These are phyloP conservation scores for Macaria liturata DNA, from an alignment of 2,888 invertebrate genomes.

Conservation along the genomic window DNA sequence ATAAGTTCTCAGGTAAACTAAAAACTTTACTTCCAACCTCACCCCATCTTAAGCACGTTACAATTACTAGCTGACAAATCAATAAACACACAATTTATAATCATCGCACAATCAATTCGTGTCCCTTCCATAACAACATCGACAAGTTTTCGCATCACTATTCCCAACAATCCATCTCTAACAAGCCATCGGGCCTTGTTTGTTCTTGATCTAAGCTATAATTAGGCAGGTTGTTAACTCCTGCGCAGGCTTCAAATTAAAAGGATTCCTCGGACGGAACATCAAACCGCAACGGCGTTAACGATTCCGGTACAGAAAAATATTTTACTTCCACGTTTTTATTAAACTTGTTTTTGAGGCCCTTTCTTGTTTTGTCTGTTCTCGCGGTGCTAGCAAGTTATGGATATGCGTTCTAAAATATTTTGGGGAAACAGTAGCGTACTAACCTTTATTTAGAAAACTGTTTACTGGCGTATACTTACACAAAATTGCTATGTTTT, in stretches of 20 bases:
- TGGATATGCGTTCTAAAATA: constrained; percentile 41
- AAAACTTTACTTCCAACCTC: too few species aligned
- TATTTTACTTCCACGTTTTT: constrained; percentile 81
- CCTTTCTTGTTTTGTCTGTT: constrained; percentile 64
- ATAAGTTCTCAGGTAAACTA: too few species aligned
- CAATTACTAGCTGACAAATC: too few species aligned
- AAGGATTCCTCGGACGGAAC: constrained; percentile 69
- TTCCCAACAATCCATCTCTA: constrained; percentile 27
- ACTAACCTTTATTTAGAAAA: too few species aligned
- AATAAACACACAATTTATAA: too few species aligned
- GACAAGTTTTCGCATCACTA: constrained; percentile 16
- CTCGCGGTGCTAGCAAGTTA: constrained; percentile 48
- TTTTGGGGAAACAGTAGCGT: too few species aligned
- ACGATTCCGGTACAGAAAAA: constrained; percentile 80
- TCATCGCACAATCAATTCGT: too few species aligned
- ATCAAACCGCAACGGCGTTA: constrained; percentile 73
- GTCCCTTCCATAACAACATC: too few species aligned
- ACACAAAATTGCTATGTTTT: too few species aligned
- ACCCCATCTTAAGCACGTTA: too few species aligned
- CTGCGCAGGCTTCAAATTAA: constrained; percentile 78
- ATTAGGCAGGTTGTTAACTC: constrained; percentile 80
- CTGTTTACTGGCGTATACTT: too few species aligned
- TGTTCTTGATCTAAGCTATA: constrained; percentile 72
- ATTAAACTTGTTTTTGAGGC: constrained; percentile 74
- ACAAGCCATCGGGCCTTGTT: constrained; percentile 63